Evolutionary conservation across 2,888 invertebrate species (phyloP), one percentile per base, ranked within the genome.

Genomic region (Cantharis flavilabris): DNA sequence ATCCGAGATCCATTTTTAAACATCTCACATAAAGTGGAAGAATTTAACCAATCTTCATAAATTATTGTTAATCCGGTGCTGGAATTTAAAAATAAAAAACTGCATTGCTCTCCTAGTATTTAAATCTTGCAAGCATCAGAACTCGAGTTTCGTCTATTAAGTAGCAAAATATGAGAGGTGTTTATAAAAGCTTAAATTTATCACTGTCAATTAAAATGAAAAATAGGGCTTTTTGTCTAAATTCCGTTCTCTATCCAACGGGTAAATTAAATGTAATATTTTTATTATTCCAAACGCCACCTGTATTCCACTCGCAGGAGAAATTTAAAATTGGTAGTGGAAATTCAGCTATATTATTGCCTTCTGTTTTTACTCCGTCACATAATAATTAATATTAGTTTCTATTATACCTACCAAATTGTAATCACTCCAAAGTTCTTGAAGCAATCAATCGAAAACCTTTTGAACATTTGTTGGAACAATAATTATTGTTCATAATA

Each of bases 141-240:
- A n/a, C 49, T n/a, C n/a, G n/a, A 49, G n/a, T 9, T 49, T 49
- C 49, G n/a, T 49, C 49, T 49, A 49, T 13, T 33, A 33, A 33
- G 49, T 49, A 49, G 49, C 49, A 49, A 49, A 49, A 49, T 49
- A 49, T n/a, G 49, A 49, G 49, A 7, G n/a, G 49, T 49, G 49
- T 49, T 49, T 49, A n/a, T 49, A 49, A 49, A 49, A 49, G 49
- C 49, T n/a, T 49, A 49, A 49, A 49, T 49, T 49, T 49, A 69
- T 63, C 63, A 69, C 73, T 73, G 73, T 73, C 73, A 73, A 73
- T 73, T 73, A 73, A 73, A 62, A 69, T 73, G 73, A 73, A 73
- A 73, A 73, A 73, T 73, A 62, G 62, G 62, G 69, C 73, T 62
- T 69, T 20, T 30, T 49, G 69, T 62, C 28, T 62, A 62, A 64